Base-by-base conservation (phyloP, 2,113 vertebrate genomes). In the Lophura nycthemera region DNA sequence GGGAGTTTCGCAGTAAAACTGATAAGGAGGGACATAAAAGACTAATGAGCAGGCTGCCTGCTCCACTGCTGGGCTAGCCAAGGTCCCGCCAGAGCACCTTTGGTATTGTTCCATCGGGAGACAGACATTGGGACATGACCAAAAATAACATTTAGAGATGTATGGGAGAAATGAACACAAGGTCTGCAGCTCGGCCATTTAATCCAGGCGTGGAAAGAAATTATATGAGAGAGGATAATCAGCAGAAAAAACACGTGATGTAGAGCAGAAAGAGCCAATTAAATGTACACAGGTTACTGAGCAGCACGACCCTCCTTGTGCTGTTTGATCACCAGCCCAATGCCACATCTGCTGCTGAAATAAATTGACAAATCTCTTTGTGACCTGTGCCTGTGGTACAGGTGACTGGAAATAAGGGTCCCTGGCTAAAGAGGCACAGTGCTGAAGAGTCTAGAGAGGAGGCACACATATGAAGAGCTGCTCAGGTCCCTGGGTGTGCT, bases 21-120 rank as follows among this genome's bases (percentile, higher is more conserved):
- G 95, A 94, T 95, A 96, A 94, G 90, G 83, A 83, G 86, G 86
- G 90, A 78, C 83, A 91, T 86, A 71, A 91, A 95, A 94, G 88
- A 93, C 79, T 94, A 93, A 94, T 3, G 86, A 96, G 93, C 76
- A 83, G 86, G 50, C 83, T 70, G 79, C 25, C 4, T 0, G 83
- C 72, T 92, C 91, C 89, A 76, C 7, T 16, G 67, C 93, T 32
- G 34, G 81, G 64, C 85, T 81, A 83, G 65, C 72, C 77, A 78
- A 93, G 83, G 92, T 90, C 83, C 60, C 83, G n/a, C 0, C 8
- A 1, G 56, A 96, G 86, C 95, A 96, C 93, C 92, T 94, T 74
- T 42, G 36, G 69, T 60, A 56, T 67, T 93, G 86, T 91, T 94
- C 92, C 45, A 36, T 32, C 42, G 29, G 65, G 70, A 93, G 61